Conservation (phyloP, 1,140 invertebrate genomes). For the Drosophila paulistorum region DNA sequence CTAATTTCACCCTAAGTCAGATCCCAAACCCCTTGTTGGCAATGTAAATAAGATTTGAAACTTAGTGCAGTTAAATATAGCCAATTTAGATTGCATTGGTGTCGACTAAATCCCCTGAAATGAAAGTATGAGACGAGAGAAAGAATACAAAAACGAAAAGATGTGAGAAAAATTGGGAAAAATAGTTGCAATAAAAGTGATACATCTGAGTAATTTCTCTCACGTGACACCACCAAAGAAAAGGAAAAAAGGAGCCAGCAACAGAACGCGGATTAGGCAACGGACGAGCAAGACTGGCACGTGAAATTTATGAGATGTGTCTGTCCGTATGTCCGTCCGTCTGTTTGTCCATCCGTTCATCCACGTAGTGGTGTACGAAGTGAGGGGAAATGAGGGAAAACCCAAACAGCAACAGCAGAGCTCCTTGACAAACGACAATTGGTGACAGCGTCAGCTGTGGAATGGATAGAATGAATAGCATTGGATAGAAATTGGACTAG, state of each 20-base stretch:
- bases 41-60: conserved; percentile 2
- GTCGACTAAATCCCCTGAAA: conserved; percentile 4
- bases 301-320: conserved; percentile 75
- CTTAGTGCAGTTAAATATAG: conserved; percentile 1
- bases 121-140: not conserved
- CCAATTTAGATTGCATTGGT: conserved; percentile 6
- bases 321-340: conserved; percentile 25
- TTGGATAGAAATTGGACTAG: not conserved
- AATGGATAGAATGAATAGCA: conserved; percentile 31
- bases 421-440: conserved; percentile 57
- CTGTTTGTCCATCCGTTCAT: not conserved
- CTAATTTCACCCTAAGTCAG: not conserved
- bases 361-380: not conserved
- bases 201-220: conserved; percentile 11
- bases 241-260: not conserved
- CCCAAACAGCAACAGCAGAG: not conserved
- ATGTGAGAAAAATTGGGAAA: not conserved
- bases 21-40: too few species aligned
- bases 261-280: conserved; percentile 60
- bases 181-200: conserved; percentile 6
- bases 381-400: not conserved
- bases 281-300: conserved; percentile 59
- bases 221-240: conserved; percentile 1
- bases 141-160: not conserved
- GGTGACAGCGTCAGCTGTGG: conserved; percentile 59